Conservation (phyloP, 2,888 invertebrate genomes). For the Gastracanthus pulcherrimus region DNA sequence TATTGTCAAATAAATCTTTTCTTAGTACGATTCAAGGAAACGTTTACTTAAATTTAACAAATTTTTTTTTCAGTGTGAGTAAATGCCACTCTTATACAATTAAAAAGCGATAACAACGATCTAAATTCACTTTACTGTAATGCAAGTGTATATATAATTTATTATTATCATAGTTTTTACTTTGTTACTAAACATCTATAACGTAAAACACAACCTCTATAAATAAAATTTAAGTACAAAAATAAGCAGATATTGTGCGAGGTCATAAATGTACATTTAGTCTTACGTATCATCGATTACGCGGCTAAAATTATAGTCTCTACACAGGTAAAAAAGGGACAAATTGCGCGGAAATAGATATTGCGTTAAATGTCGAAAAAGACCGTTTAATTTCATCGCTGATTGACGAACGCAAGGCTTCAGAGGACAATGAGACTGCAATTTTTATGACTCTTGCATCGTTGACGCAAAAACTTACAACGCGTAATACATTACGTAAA, state of each 20-base stretch:
- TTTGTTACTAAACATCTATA: neutral
- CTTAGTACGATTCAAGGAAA: too few species aligned
- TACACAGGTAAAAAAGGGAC: too few species aligned
- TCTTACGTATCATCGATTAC: neutral
- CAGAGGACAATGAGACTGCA: conserved; percentile 39
- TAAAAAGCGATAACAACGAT: too few species aligned
- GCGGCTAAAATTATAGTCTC: neutral
- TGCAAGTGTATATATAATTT: too few species aligned
- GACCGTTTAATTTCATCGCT: neutral
- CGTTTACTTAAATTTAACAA: too few species aligned
- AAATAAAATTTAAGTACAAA: neutral
- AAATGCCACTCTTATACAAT: too few species aligned
- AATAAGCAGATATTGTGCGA: neutral
- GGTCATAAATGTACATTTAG: neutral
- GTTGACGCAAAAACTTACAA: neutral
- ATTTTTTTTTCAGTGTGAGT: too few species aligned
- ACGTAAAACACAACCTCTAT: neutral
- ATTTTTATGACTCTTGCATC: neutral
- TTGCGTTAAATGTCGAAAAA: neutral
- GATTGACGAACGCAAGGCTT: neutral
- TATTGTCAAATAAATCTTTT: too few species aligned
- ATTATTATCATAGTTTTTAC: too few species aligned
- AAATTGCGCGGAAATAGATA: neutral
- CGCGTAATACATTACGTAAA: conserved; percentile 18
- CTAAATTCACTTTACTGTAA: too few species aligned